Evolutionary conservation across 2,888 invertebrate species (phyloP).

Genomic region (Vandiemenella viatica): DNA sequence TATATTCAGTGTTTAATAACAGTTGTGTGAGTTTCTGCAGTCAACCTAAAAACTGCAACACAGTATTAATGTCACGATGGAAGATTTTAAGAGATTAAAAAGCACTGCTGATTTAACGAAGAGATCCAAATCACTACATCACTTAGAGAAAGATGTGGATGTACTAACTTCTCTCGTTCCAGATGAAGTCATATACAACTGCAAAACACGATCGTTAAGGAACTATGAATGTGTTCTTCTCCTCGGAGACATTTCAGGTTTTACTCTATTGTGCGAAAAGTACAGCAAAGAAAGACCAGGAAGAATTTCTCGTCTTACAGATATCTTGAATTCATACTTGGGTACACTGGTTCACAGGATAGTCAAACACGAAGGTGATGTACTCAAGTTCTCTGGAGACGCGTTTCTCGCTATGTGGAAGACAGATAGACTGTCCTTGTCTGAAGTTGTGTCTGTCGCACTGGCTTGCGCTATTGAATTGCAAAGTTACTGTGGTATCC

Average conservation of each 20-base stretch:
- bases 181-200: background rate
- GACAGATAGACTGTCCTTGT: no score
- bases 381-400: conserved; percentile 51
- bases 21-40: no score
- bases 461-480: conserved; percentile 51
- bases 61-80: no score
- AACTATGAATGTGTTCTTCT: background rate
- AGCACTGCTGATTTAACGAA: no score
- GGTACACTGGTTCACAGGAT: conserved; percentile 57
- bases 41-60: no score
- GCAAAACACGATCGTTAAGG: background rate
- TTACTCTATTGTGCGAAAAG: conserved; percentile 47
- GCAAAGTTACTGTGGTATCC: conserved; percentile 47
- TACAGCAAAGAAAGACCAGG: conserved; percentile 48
- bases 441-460: conserved; percentile 44
- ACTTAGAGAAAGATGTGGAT: no score
- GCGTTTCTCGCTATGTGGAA: conserved; percentile 54
- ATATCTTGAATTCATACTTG: conserved; percentile 53
- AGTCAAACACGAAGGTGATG: conserved; percentile 45
- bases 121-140: no score
- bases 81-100: no score
- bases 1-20: no score
- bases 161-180: background rate
- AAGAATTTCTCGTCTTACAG: conserved; percentile 53
- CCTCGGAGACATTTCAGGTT: conserved; percentile 30